A percentile compares a stretch with the other conserved stretches of the same genome.
Conservation (phyloP, 2,888 invertebrate species). For the Leptinotarsa juncta region DNA sequence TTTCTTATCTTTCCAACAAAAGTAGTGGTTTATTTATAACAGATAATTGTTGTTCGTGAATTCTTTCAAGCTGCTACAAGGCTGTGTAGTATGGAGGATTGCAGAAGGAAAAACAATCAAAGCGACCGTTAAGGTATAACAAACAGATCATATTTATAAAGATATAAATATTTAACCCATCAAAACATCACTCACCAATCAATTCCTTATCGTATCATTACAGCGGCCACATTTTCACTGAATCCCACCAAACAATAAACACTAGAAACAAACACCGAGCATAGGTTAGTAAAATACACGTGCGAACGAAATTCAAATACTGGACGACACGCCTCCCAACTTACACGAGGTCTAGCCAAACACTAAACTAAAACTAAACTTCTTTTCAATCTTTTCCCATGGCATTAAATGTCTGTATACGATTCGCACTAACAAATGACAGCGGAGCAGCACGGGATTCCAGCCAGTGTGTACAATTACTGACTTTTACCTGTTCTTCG, state of each 20-base stretch:
- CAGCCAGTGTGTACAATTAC: background rate
- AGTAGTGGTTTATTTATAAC: too few relatives aligned
- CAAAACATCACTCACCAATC: constrained; percentile 24
- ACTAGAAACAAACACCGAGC: constrained; percentile 19
- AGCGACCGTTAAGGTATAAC: background rate
- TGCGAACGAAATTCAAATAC: constrained; percentile 23
- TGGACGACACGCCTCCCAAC: constrained; percentile 24
- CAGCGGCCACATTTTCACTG: constrained; percentile 29
- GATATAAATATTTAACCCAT: constrained; percentile 15
- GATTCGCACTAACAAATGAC: constrained; percentile 9
- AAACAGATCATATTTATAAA: background rate
- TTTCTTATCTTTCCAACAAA: too few relatives aligned
- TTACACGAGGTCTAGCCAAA: constrained; percentile 9
- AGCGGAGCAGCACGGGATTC: constrained; percentile 1
- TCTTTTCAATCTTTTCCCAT: constrained; percentile 3
- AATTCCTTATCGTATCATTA: constrained; percentile 19
- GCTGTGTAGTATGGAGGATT: too few relatives aligned
- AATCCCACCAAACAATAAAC: constrained; percentile 22
- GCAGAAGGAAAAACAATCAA: too few relatives aligned
- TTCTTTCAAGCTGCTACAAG: too few relatives aligned
- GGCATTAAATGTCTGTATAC: constrained; percentile 9
- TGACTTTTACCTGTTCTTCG: background rate
- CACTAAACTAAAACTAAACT: constrained; percentile 20
- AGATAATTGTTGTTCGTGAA: too few relatives aligned
- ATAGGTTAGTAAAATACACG: constrained; percentile 16